phyloP scores from a whole-genome alignment of 1,140 invertebrate genomes.

The Tetramorium parvispinum region DNA sequence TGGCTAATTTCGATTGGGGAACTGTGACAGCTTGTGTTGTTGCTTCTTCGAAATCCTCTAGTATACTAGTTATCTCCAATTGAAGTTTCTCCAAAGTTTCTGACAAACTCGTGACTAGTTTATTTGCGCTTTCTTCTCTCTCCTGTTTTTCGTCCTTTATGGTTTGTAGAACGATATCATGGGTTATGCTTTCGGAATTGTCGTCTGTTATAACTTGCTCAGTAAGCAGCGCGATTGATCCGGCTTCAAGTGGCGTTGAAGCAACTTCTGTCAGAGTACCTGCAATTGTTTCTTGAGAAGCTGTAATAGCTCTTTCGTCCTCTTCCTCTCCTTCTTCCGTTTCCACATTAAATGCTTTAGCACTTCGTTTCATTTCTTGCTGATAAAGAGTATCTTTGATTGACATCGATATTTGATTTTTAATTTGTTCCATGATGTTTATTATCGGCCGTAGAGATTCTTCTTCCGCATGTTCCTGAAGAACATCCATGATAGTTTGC shows the following conservation, averaged over 20 bases:
- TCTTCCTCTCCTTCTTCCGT: constrained; percentile 54
- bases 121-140: background rate
- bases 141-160: background rate
- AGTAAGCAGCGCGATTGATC: background rate
- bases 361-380: constrained; percentile 69
- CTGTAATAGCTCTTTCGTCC: background rate
- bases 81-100: constrained; percentile 71
- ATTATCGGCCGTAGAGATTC: constrained; percentile 65
- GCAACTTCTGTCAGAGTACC: constrained; percentile 49
- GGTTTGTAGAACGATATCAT: background rate
- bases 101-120: constrained; percentile 23
- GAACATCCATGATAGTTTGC: constrained; percentile 65
- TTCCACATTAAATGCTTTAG: constrained; percentile 55
- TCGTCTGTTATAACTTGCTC: constrained; percentile 55
- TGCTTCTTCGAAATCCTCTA: constrained; percentile 78
- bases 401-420: constrained; percentile 75
- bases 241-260: background rate
- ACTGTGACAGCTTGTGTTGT: constrained; percentile 55
- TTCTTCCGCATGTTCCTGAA: constrained; percentile 59
- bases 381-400: constrained; percentile 71
- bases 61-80: constrained; percentile 71
- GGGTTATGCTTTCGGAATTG: constrained; percentile 1
- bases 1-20: constrained; percentile 69
- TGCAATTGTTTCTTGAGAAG: constrained; percentile 48
- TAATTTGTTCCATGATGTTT: constrained; percentile 72